phyloP scores from a whole-genome alignment of 2,888 invertebrate species.

The Euzophera pinguis region DNA sequence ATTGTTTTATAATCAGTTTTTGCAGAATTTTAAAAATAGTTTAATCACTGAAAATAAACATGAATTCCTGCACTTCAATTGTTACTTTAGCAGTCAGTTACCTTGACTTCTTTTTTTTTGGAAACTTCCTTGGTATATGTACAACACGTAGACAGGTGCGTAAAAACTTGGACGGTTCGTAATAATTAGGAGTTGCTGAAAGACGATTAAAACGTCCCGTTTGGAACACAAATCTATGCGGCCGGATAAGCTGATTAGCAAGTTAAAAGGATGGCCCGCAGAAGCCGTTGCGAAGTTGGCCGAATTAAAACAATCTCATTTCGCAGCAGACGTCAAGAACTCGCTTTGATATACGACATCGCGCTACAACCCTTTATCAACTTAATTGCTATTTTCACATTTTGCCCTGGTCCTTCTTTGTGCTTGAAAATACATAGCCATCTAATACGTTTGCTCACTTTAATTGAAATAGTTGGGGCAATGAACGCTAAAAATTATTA shows the following conservation, averaged over 20 bases:
- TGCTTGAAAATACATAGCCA: neutral
- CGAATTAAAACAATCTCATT: conserved; percentile 64
- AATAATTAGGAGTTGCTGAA: conserved; percentile 41
- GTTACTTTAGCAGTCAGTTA: no score
- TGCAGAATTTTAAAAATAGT: no score
- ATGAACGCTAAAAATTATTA: neutral
- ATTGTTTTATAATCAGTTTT: no score
- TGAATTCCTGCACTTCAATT: no score
- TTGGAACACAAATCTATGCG: conserved; percentile 50
- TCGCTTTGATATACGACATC: conserved; percentile 37
- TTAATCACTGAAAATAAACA: no score
- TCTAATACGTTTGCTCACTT: neutral
- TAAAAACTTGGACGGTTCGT: neutral
- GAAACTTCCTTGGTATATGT: no score
- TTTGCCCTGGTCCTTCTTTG: conserved; percentile 13
- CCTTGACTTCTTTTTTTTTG: no score
- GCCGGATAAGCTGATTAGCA: conserved; percentile 64
- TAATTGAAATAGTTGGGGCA: conserved; percentile 13
- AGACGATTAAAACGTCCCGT: conserved; percentile 38
- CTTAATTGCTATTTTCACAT: conserved; percentile 28
- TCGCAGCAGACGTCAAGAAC: conserved; percentile 42
- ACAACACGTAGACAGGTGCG: no score
- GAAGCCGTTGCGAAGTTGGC: conserved; percentile 40
- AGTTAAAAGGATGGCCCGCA: conserved; percentile 56
- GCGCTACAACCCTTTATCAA: conserved; percentile 26